Evolutionary conservation across 2,888 invertebrate species (phyloP), one percentile per base, ranked within the genome.

Genomic region (Amphimallon solstitiale): DNA sequence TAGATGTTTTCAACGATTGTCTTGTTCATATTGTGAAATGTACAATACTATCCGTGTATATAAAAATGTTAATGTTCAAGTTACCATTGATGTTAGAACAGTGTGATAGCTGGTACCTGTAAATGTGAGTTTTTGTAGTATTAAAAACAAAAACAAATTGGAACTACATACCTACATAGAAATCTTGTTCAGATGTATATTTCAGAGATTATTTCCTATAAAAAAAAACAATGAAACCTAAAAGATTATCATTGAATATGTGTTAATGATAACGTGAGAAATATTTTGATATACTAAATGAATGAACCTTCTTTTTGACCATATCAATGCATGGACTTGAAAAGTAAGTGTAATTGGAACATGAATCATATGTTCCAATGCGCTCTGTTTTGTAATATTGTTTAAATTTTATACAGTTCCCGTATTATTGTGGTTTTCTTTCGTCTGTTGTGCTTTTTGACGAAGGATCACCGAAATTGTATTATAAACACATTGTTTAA

Each of bases 91-190:
- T 76, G 76, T 75, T 77, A 77, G 75, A 72, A 72, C 68, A 69
- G 76, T 74, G 76, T 78, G 77, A 77, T 77, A 76, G 77, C 69
- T 74, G 71, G 77, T 78, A 78, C 77, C 77, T 77, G 77, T 76
- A 71, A 70, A 68, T 73, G 52, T 51, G 45, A 15, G 43, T 54
- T 64, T 52, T 56, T 48, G 37, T 51, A 62, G 52, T 64, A 49
- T 67, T 67, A 67, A 60, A 60, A 43, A 29, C 29, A 15, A 45
- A 62, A 49, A 38, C 40, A 49, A 54, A 54, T 15, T 40, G 29
- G 10, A 56, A 23, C 56, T 40, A 56, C 23, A 43, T 43, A 56
- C 56, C 12, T 56, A 29, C 29, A 29, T 29, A 29, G 29, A 2
- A 2, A 7, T 19, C 43, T 56, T 40, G 43, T 12, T 56, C 43